Base-by-base conservation (phyloP, 2,113 vertebrate species). In the Catharus minimus region DNA sequence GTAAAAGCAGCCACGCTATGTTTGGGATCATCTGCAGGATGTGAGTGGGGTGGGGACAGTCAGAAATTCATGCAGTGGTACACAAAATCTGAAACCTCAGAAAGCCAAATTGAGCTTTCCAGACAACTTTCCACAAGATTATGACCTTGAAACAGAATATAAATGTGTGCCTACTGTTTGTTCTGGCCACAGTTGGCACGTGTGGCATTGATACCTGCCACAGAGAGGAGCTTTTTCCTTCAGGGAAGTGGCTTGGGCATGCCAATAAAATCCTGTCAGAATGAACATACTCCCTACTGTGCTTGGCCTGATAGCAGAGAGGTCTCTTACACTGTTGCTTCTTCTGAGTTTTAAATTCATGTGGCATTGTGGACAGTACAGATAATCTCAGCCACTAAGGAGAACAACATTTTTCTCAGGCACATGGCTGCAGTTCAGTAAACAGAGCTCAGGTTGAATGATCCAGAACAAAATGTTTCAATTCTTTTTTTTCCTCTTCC, bases 1-100 rank as follows among this genome's bases (percentile, higher is more conserved):
- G 20, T 56, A 44, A 61, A 68, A 83, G 19, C 24, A 71, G 28
- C 36, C 53, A 21, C 0, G 0, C 13, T 18, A 1, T 22, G n/a
- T 53, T 52, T 76, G 67, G 90, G 28, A 65, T 7, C 14, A 22
- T 67, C 26, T 58, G 8, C 2, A 0, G 41, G 30, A 18, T 44
- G 15, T 46, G 39, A 52, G 22, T 26, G 67, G 20, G 5, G 4
- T 41, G 32, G 7, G 16, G 10, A 41, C 32, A 30, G 21, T 15
- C 23, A 86, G 69, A 81, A 82, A 58, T 78, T 58, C 13, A 43
- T 17, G 15, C 56, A 71, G 22, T 14, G 14, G 9, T 23, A 39
- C 26, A 23, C 26, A 65, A 76, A 76, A 19, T 3, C 20, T 8
- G 39, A 73, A 73, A 7, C 21, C 16, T 83, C 13, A 22, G 71